Conservation (phyloP, 2,797 vertebrate genomes). For the Macropodus opercularis region DNA sequence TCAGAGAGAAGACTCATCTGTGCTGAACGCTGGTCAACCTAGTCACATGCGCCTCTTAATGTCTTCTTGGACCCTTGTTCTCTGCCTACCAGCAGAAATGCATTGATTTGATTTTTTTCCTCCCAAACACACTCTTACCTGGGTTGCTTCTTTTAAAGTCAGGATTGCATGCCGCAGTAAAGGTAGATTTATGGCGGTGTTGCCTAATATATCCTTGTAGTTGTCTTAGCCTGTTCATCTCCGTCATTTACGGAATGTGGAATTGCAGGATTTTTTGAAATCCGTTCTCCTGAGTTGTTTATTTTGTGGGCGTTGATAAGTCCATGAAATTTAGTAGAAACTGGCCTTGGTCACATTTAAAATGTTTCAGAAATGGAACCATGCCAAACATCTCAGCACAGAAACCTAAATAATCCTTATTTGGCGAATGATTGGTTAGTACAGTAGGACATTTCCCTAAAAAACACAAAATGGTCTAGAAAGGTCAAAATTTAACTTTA, state of each 20-base stretch:
- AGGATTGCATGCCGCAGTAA: conserved; percentile 19
- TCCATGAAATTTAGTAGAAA: conserved; percentile 1
- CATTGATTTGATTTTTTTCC: conserved; percentile 38
- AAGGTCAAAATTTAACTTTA: no score
- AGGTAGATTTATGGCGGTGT: conserved; percentile 17
- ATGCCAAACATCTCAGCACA: neutral
- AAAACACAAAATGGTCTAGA: no score
- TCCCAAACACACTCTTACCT: conserved; percentile 22
- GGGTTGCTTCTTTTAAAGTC: conserved; percentile 21
- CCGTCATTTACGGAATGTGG: conserved; percentile 51
- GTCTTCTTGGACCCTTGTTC: neutral
- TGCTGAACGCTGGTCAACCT: neutral
- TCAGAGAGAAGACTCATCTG: conserved; percentile 14
- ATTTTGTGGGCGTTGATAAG: conserved; percentile 15
- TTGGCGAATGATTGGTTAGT: neutral
- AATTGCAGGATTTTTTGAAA: conserved; percentile 55
- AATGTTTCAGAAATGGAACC: neutral
- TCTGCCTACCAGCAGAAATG: conserved; percentile 4
- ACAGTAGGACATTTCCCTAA: no score
- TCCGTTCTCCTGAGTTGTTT: conserved; percentile 21
- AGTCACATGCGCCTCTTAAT: neutral
- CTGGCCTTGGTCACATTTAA: neutral
- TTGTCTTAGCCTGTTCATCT: conserved; percentile 19
- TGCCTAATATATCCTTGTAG: conserved; percentile 29
- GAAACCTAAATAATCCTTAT: neutral